Evolutionary conservation across 2,888 invertebrate species (phyloP).

Genomic region (Tigriopus californicus): DNA sequence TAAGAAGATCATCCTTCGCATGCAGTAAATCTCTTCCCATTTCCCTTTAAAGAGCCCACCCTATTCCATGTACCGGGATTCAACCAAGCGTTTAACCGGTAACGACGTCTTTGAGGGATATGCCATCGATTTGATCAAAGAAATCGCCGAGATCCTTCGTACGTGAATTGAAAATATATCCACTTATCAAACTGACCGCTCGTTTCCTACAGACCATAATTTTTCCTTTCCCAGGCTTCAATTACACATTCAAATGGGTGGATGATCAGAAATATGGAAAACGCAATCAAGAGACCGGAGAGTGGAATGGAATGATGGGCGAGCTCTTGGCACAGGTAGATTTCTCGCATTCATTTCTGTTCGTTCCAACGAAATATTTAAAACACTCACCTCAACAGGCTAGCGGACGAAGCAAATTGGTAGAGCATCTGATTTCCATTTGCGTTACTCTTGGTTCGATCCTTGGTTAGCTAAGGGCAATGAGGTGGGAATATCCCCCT

Average conservation of each 20-base stretch:
- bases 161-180: neutral
- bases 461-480: too few relatives aligned
- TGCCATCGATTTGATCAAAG: constrained; percentile 13
- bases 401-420: too few relatives aligned
- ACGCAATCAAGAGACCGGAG: constrained; percentile 18
- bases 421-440: too few relatives aligned
- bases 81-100: constrained; percentile 48
- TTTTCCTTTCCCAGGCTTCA: constrained; percentile 9
- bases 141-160: constrained; percentile 14
- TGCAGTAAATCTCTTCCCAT: neutral
- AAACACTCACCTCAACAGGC: neutral
- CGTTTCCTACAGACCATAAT: neutral
- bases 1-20: neutral
- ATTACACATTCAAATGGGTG: constrained; percentile 23
- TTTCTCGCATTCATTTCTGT: too few relatives aligned
- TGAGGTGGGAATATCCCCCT: too few relatives aligned
- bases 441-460: too few relatives aligned
- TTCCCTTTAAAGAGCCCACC: constrained; percentile 49
- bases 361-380: too few relatives aligned
- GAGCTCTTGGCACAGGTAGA: constrained; percentile 21
- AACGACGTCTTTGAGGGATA: constrained; percentile 63
- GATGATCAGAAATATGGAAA: constrained; percentile 23
- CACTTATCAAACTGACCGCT: neutral
- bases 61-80: constrained; percentile 69
- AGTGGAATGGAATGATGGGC: constrained; percentile 22